Base-by-base conservation (phyloP, 2,888 invertebrate genomes). In the Orchesella flavescens region DNA sequence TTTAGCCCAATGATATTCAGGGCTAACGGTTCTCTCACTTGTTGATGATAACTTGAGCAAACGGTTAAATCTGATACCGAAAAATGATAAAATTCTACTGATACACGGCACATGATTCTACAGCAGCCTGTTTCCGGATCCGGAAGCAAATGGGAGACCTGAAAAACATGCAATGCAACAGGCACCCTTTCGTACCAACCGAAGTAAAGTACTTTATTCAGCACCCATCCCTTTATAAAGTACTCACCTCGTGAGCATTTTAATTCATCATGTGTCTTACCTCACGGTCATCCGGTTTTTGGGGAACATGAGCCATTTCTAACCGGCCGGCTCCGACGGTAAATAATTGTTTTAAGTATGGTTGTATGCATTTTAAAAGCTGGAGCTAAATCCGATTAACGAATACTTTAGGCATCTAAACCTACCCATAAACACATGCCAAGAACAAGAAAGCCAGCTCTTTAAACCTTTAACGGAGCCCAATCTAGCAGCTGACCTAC, bases 81-180 rank as follows among this genome's bases (percentile, higher is more conserved):
- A 57, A 72, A 63, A 49, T 55, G 79, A 79, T 79, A 79, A 79
- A 34, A 34, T 7, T 34, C 7, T 7, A 34, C 46, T n/a, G 3
- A 57, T 57, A 19, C 46, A 7, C 46, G 55, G n/a, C n/a, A 55
- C 55, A 12, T 55, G 55, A 15, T 10, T 19, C 19, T 57, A 15
- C 7, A 17, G 23, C 17, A 71, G 63, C 71, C 69, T 72, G 55
- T 46, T 73, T 80, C 80, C 80, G 80, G 66, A 80, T 73, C 73
- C 80, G 80, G 73, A 73, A 68, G 46, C 10, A 34, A 23, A 65
- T 57, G 15, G 2, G 2, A 34, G 34, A 7, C 34, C 34, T 7
- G 34, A 34, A 77, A 53, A 44, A 10, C 61, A 44, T 61, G 34
- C 55, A 53, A 72, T 55, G 73, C 73, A 80, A 80, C 66, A 73